phyloP scores from a whole-genome alignment of 1,140 invertebrate genomes.

The Hydropsyche tenuis region DNA sequence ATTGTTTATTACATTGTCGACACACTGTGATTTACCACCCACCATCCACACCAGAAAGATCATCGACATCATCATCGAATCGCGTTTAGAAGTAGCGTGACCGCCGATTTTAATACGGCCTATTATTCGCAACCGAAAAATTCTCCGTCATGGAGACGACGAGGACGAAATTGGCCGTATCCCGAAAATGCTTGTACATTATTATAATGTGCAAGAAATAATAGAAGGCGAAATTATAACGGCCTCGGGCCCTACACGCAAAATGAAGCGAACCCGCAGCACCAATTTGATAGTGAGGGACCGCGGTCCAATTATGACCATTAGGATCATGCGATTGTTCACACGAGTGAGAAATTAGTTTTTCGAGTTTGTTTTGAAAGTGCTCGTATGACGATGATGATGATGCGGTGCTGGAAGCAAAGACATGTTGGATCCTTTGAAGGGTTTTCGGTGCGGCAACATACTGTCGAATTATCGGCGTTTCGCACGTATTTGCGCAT shows the following conservation, averaged over 20 bases:
- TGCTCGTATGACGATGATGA: not conserved
- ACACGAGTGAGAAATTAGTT: not conserved
- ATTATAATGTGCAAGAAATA: slow-evolving; percentile 2
- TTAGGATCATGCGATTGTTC: slow-evolving; percentile 36
- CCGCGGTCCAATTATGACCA: slow-evolving; percentile 22
- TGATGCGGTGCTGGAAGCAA: not conserved
- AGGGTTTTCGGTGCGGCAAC: too few species aligned
- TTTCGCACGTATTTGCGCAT: too few species aligned
- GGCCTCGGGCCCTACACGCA: slow-evolving; percentile 25
- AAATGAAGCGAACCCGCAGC: slow-evolving; percentile 22
- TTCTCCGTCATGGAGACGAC: slow-evolving; percentile 4
- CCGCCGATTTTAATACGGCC: not conserved
- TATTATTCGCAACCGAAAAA: not conserved
- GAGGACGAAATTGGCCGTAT: slow-evolving; percentile 14
- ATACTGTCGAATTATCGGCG: too few species aligned
- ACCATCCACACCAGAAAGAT: too few species aligned
- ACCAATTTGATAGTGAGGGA: slow-evolving; percentile 13
- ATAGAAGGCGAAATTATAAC: slow-evolving; percentile 15
- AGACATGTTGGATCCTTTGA: too few species aligned
- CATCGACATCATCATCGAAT: too few species aligned
- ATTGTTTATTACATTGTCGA: slow-evolving; percentile 16
- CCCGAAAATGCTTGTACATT: slow-evolving; percentile 3
- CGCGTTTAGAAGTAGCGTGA: not conserved
- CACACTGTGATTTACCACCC: not conserved
- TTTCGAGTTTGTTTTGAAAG: not conserved